A percentile compares a stretch with the other conserved stretches of the same genome.
Conservation (phyloP, 2,113 vertebrate species). For the Stigmatopora nigra region DNA sequence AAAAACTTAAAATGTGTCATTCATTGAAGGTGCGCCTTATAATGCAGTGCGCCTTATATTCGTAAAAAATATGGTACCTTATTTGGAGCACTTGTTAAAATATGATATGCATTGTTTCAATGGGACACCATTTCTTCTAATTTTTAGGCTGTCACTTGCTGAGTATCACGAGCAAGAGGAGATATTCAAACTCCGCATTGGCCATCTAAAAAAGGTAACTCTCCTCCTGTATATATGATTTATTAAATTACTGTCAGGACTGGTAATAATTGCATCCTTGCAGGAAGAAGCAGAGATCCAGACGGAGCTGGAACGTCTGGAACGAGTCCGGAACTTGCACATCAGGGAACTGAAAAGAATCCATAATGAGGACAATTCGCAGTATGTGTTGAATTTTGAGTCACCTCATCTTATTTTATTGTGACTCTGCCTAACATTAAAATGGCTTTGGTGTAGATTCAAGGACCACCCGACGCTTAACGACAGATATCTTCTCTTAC, state of each 20-base stretch:
- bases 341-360: constrained; percentile 96
- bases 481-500: constrained; percentile 87
- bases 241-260: too few relatives aligned
- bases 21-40: too few relatives aligned
- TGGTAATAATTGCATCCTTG: background rate
- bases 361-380: constrained; percentile 95
- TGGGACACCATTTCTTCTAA: background rate
- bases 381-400: constrained; percentile 66
- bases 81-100: too few relatives aligned
- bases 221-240: background rate
- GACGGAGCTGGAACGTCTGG: constrained; percentile 87
- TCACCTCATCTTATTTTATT: background rate
- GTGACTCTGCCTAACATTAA: background rate
- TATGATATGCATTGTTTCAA: background rate
- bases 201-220: constrained; percentile 89
- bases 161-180: constrained; percentile 96
- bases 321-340: constrained; percentile 92
- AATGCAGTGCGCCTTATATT: too few relatives aligned
- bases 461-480: constrained; percentile 96
- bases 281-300: constrained; percentile 96
- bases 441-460: constrained; percentile 69
- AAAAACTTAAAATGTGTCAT: too few relatives aligned
- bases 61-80: too few relatives aligned
- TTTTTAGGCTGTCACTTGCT: constrained; percentile 83
- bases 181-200: constrained; percentile 92